A percentile compares a stretch with the other conserved stretches of the same genome.
phyloP scores from a whole-genome alignment of 2,888 invertebrate species.

The Rhorus exstirpatorius region DNA sequence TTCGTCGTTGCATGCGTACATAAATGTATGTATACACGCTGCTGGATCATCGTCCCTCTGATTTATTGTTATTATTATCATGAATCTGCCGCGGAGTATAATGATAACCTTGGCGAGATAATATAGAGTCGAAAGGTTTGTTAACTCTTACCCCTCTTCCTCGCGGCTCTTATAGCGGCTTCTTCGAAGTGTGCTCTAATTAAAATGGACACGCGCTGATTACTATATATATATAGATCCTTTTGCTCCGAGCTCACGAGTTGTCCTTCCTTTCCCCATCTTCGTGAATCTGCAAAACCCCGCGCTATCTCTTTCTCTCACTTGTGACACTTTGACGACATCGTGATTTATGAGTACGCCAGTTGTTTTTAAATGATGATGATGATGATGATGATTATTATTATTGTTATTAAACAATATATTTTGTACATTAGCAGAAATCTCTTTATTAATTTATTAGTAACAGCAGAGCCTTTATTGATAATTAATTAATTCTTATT shows the following conservation, averaged over 20 bases:
- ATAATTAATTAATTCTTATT: too few relatives aligned
- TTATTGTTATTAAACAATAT: conserved; percentile 34
- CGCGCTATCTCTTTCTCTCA: not conserved
- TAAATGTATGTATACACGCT: conserved; percentile 5
- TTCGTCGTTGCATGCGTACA: too few relatives aligned
- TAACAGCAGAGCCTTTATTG: too few relatives aligned
- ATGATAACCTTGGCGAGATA: conserved; percentile 76
- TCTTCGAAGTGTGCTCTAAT: conserved; percentile 65
- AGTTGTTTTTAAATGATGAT: conserved; percentile 46
- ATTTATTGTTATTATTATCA: conserved; percentile 35
- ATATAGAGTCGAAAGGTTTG: conserved; percentile 71
- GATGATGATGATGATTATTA: too few relatives aligned
- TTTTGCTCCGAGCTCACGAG: conserved; percentile 24
- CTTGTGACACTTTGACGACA: conserved; percentile 16
- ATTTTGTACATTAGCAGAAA: conserved; percentile 10
- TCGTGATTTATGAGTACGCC: conserved; percentile 41
- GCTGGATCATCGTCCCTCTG: conserved; percentile 9
- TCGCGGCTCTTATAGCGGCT: conserved; percentile 21
- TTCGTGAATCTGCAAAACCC: conserved; percentile 49
- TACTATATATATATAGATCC: conserved; percentile 25
- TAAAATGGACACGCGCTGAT: conserved; percentile 67
- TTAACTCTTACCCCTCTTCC: conserved; percentile 28
- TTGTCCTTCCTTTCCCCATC: conserved; percentile 15
- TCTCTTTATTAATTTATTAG: too few relatives aligned
- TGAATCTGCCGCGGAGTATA: not conserved